Evolutionary conservation across 2,797 vertebrate species (phyloP).

Genomic region (Catharus ustulatus): DNA sequence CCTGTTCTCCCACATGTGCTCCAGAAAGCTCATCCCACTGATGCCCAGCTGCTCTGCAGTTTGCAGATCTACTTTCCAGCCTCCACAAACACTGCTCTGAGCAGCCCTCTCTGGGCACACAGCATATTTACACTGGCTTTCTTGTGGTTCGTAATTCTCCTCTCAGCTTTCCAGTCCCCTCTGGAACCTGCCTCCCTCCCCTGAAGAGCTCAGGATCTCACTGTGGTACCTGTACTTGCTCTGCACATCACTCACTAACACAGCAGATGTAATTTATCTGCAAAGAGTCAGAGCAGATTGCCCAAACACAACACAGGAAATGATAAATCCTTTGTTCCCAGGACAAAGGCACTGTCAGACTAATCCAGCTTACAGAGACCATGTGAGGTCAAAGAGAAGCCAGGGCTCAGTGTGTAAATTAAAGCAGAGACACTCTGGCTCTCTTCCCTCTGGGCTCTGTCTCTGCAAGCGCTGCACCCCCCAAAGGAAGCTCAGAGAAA

Average conservation of each 20-base stretch:
- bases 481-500: neutral
- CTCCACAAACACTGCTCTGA: neutral
- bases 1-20: neutral
- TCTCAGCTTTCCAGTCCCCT: neutral
- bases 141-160: neutral
- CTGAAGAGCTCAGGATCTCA: neutral
- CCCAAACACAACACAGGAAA: neutral
- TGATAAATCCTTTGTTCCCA: neutral
- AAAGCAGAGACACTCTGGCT: neutral
- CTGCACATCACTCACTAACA: neutral
- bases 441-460: neutral
- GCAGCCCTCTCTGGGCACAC: neutral
- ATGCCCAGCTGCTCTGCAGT: neutral
- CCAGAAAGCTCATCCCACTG: neutral
- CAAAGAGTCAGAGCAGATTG: neutral
- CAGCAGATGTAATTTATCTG: accelerated
- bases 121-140: neutral
- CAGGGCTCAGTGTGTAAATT: neutral
- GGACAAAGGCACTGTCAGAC: neutral
- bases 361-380: neutral
- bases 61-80: neutral
- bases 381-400: neutral
- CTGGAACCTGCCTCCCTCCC: neutral
- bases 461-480: neutral
- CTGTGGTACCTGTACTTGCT: neutral